Percentiles rank a stretch among this genome's conserved stretches.
phyloP scores from a whole-genome alignment of 2,888 invertebrate species.

The Pelosia muscerda region DNA sequence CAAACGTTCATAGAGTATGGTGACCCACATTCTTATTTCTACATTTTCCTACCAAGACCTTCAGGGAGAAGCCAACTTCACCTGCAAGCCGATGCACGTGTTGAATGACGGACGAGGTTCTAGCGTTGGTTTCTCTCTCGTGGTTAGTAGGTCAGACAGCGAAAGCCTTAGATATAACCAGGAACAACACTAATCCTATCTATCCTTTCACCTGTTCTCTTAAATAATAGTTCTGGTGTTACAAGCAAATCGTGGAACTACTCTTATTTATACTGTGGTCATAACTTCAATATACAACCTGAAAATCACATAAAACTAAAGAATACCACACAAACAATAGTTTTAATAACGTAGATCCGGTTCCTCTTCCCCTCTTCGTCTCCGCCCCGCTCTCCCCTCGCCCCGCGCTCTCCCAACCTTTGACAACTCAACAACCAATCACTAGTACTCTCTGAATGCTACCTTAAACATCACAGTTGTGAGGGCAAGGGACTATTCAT shows the following conservation, averaged over 20 bases:
- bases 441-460: conserved; percentile 68
- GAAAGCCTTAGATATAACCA: too few relatives aligned
- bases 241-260: too few relatives aligned
- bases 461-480: conserved; percentile 46
- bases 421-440: conserved; percentile 83
- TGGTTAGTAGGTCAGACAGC: neutral
- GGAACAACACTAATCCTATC: too few relatives aligned
- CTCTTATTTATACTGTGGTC: neutral
- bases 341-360: conserved; percentile 47
- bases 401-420: conserved; percentile 70
- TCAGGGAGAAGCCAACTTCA: too few relatives aligned
- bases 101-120: neutral
- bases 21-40: too few relatives aligned
- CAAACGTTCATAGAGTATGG: too few relatives aligned
- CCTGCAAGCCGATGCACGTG: too few relatives aligned
- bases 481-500: conserved; percentile 24
- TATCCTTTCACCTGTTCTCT: too few relatives aligned
- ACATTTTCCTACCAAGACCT: neutral
- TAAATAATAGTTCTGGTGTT: too few relatives aligned
- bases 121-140: neutral
- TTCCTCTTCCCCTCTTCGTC: conserved; percentile 59
- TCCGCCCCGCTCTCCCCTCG: conserved; percentile 60
- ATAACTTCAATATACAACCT: conserved; percentile 28
- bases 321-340: conserved; percentile 53
- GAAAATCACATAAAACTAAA: conserved; percentile 46